Evolutionary conservation across 2,113 vertebrate genomes (phyloP).

Genomic region (Pongo abelii): DNA sequence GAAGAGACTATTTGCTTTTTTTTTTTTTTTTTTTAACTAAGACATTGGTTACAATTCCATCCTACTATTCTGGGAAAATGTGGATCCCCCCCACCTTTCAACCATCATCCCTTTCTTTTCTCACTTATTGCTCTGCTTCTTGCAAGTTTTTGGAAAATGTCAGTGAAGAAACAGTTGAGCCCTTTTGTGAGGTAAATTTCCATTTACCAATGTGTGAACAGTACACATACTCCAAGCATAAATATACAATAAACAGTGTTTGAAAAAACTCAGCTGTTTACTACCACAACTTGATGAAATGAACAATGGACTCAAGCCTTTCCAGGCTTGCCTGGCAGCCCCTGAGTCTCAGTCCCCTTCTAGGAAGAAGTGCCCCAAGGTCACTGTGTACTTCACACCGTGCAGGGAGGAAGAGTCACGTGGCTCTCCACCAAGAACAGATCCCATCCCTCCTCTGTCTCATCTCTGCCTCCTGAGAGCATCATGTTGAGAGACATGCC

Average conservation of each 20-base stretch:
- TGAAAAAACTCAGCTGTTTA: not conserved
- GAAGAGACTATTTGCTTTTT: not conserved
- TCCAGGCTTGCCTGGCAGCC: not conserved
- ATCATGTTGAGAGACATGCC: not conserved
- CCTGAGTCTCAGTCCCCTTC: not conserved
- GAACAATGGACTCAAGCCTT: not conserved
- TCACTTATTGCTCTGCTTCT: not conserved
- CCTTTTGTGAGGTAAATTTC: not conserved
- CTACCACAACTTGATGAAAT: not conserved
- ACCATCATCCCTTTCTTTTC: not conserved
- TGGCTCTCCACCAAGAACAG: not conserved
- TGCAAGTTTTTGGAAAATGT: not conserved
- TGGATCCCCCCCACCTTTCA: not conserved
- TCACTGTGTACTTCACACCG: rapidly evolving
- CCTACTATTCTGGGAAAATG: not conserved
- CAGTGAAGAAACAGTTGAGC: not conserved
- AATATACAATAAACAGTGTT: not conserved
- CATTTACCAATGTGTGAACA: rapidly evolving
- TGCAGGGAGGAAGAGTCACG: not conserved
- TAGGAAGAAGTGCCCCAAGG: not conserved
- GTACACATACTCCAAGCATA: not conserved
- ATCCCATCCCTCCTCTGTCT: not conserved
- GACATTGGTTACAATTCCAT: not conserved
- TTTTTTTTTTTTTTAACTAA: not conserved
- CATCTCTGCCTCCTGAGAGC: not conserved